These are phyloP conservation scores for Ernsta delagoae DNA, from an alignment of 2,888 invertebrate species.

Conservation along the genomic window DNA sequence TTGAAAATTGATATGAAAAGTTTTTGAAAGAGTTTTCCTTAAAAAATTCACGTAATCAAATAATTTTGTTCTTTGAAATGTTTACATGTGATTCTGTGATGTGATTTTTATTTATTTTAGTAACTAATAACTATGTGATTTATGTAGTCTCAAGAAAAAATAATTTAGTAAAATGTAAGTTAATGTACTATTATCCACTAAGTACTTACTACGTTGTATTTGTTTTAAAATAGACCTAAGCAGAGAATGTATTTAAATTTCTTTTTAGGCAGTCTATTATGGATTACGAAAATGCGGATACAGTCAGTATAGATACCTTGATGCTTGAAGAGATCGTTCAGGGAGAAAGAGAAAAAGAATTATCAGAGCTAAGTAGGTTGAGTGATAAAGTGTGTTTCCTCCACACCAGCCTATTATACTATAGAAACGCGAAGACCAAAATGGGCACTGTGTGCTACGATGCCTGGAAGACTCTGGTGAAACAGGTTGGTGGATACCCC, in stretches of 20 bases:
- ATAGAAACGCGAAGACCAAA: conserved; percentile 67
- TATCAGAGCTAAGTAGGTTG: conserved; percentile 63
- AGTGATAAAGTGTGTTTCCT: conserved; percentile 70
- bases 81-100: neutral
- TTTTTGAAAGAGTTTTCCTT: conserved; percentile 21
- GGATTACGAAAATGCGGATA: conserved; percentile 65
- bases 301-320: conserved; percentile 70
- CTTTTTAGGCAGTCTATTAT: conserved; percentile 63
- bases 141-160: no score
- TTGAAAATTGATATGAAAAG: neutral
- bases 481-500: conserved; percentile 69
- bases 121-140: no score
- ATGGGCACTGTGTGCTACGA: conserved; percentile 70
- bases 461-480: conserved; percentile 70
- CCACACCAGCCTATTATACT: conserved; percentile 72
- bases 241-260: conserved; percentile 7
- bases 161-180: neutral
- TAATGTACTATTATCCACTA: neutral
- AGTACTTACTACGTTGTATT: neutral
- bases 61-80: no score
- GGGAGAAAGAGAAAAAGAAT: conserved; percentile 66
- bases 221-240: neutral
- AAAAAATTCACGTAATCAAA: neutral
- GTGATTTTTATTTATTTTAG: conserved; percentile 12
- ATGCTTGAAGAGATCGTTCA: conserved; percentile 64